These are phyloP conservation scores for Iphiclides podalirius DNA, from an alignment of 2,888 invertebrate genomes.

Conservation along the genomic window DNA sequence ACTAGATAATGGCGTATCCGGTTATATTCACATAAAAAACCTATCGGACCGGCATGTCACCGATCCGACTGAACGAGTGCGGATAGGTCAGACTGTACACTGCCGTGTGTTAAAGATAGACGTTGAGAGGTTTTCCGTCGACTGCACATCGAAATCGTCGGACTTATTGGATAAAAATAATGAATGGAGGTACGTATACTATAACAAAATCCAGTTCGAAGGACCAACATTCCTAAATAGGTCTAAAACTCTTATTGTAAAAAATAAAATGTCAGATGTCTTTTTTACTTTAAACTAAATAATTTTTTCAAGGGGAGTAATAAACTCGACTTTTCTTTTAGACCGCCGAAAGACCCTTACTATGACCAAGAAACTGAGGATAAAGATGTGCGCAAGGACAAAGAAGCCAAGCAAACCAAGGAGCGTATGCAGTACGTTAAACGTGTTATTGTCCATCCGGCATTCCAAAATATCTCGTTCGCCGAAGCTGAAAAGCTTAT, in stretches of 20 bases:
- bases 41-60: conserved; percentile 95
- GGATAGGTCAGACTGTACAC: conserved; percentile 90
- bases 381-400: conserved; percentile 87
- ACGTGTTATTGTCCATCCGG: conserved; percentile 97
- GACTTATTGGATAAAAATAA: conserved; percentile 94
- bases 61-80: conserved; percentile 95
- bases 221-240: too few species aligned
- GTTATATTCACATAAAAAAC: conserved; percentile 96
- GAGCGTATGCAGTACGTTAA: conserved; percentile 94
- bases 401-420: conserved; percentile 90
- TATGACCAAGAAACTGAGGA: conserved; percentile 94
- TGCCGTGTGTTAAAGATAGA: conserved; percentile 97
- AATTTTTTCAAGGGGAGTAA: too few species aligned
- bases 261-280: too few species aligned
- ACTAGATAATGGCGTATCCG: conserved; percentile 94
- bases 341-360: conserved; percentile 92
- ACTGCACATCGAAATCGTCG: conserved; percentile 95
- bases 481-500: conserved; percentile 95
- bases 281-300: too few species aligned
- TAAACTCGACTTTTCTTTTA: conserved; percentile 43
- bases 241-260: too few species aligned
- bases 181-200: conserved; percentile 86
- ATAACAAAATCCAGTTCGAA: neutral
- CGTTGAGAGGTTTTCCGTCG: conserved; percentile 94
- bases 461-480: conserved; percentile 97